These are phyloP conservation scores for Naso thynnoides DNA, from an alignment of 2,797 vertebrate species.

Conservation along the genomic window DNA sequence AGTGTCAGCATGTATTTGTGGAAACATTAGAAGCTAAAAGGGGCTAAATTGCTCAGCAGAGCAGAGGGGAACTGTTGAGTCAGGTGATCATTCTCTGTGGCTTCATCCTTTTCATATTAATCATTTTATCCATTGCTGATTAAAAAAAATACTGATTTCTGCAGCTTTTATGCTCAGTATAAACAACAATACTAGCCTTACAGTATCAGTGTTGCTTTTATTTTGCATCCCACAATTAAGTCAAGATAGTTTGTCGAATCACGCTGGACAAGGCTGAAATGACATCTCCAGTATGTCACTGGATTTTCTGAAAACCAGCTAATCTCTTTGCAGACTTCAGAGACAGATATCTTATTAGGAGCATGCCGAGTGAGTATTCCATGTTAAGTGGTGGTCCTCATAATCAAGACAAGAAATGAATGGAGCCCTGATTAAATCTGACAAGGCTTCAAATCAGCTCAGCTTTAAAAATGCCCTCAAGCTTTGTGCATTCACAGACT, in stretches of 20 bases:
- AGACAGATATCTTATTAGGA: constrained; percentile 66
- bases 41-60: neutral
- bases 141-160: neutral
- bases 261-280: constrained; percentile 25
- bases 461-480: constrained; percentile 67
- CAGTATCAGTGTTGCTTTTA: constrained; percentile 10
- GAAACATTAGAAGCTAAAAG: too few relatives aligned
- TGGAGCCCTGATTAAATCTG: constrained; percentile 77
- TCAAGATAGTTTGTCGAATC: constrained; percentile 36
- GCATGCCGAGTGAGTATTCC: constrained; percentile 51
- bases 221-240: constrained; percentile 15
- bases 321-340: constrained; percentile 54
- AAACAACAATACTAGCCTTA: constrained; percentile 1
- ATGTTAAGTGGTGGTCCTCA: constrained; percentile 68
- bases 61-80: neutral
- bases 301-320: constrained; percentile 56
- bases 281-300: constrained; percentile 44
- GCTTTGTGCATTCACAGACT: constrained; percentile 55
- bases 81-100: neutral
- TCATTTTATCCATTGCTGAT: neutral
- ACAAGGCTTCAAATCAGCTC: constrained; percentile 82
- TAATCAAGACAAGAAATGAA: constrained; percentile 74
- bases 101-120: neutral
- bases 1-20: neutral
- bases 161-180: constrained; percentile 1